Percentiles rank a stretch among this genome's conserved stretches.
These are phyloP conservation scores for Apus apus DNA, from an alignment of 2,113 vertebrate species.

Conservation along the genomic window DNA sequence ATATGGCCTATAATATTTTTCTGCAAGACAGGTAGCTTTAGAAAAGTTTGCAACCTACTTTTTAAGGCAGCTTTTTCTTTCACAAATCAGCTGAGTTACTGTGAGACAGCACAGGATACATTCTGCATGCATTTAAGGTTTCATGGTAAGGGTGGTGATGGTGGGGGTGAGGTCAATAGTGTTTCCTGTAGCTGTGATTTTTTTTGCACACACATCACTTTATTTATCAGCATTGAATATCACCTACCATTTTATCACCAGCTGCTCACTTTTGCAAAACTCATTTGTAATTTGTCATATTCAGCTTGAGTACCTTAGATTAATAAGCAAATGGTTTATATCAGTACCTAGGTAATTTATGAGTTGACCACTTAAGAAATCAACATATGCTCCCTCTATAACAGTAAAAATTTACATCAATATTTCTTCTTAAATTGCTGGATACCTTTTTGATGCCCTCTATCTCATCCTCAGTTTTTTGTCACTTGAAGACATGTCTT, in stretches of 20 bases:
- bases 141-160: not conserved
- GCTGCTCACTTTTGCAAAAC: not conserved
- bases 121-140: not conserved
- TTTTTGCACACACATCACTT: not conserved
- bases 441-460: not conserved
- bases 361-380: not conserved
- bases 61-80: not conserved
- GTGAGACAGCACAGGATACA: not conserved
- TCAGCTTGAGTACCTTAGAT: not conserved
- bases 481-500: not conserved
- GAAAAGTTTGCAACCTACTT: not conserved
- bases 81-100: not conserved
- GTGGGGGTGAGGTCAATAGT: not conserved
- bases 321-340: not conserved
- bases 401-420: not conserved
- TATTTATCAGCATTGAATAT: not conserved
- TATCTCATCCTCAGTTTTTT: not conserved
- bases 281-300: not conserved
- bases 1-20: not conserved
- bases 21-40: not conserved
- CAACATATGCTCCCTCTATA: not conserved
- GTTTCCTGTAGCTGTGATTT: not conserved
- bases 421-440: not conserved
- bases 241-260: not conserved
- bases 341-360: not conserved